These are phyloP conservation scores for Sebastes dallii DNA, from an alignment of 2,797 vertebrate genomes.

Conservation along the genomic window DNA sequence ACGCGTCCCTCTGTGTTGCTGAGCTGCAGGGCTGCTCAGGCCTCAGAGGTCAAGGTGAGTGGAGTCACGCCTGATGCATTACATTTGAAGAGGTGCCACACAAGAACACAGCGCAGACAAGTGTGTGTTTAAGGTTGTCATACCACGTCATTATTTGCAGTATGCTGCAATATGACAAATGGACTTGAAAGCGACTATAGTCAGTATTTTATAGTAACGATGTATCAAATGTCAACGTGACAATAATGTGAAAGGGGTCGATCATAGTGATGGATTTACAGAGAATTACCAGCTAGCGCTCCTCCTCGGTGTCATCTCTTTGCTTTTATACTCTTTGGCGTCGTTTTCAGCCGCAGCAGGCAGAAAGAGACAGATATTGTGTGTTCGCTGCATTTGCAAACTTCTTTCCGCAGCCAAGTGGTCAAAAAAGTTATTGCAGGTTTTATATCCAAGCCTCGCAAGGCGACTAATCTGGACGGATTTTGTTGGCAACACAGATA, in stretches of 20 bases:
- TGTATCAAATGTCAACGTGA: background rate
- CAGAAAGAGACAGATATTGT: background rate
- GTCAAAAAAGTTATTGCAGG: background rate
- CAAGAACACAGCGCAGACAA: background rate
- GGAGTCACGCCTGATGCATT: background rate
- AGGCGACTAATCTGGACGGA: no score
- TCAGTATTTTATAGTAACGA: background rate
- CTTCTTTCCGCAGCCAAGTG: background rate
- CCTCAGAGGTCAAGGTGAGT: conserved; percentile 85
- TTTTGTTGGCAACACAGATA: background rate
- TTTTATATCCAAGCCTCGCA: background rate
- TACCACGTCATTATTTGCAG: background rate
- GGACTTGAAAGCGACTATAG: background rate
- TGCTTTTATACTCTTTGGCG: no score
- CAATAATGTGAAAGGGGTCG: background rate
- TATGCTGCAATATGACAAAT: background rate
- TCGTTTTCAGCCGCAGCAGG: no score
- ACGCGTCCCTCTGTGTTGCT: conserved; percentile 86
- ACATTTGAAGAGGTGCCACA: background rate
- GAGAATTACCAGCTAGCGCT: background rate
- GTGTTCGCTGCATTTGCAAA: background rate
- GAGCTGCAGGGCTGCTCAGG: conserved; percentile 82
- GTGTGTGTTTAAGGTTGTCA: background rate
- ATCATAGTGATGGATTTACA: background rate
- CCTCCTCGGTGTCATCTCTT: no score